Evolutionary conservation across 1,140 invertebrate genomes (phyloP).

Genomic region (Dendroctonus ponderosae): DNA sequence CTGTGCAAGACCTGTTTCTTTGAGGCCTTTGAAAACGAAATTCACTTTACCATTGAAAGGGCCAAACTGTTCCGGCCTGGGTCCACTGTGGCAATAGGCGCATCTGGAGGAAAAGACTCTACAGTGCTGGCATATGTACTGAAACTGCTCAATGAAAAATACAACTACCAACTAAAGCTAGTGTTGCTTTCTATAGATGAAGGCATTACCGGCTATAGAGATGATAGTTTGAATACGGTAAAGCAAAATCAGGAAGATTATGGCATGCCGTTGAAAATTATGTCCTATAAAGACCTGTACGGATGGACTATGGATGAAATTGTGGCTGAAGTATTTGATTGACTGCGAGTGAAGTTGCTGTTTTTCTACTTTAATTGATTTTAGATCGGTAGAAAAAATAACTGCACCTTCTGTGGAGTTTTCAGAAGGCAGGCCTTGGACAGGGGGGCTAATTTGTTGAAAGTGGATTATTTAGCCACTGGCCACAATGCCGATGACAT

Average conservation of each 20-base stretch:
- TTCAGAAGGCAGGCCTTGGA: slow-evolving; percentile 96
- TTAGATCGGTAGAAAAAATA: slow-evolving; percentile 93
- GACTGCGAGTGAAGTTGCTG: slow-evolving; percentile 4
- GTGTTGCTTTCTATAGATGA: slow-evolving; percentile 96
- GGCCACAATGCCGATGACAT: slow-evolving; percentile 99
- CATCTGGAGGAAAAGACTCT: slow-evolving; percentile 98
- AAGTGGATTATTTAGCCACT: slow-evolving; percentile 92
- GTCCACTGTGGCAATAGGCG: slow-evolving; percentile 90
- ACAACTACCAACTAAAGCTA: slow-evolving; percentile 90
- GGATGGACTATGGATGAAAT: slow-evolving; percentile 99
- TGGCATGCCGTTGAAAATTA: slow-evolving; percentile 88
- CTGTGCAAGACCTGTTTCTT: slow-evolving; percentile 96
- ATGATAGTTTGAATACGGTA: slow-evolving; percentile 97
- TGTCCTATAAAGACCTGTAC: slow-evolving; percentile 98
- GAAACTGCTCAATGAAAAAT: slow-evolving; percentile 87
- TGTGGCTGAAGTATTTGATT: slow-evolving; percentile 67
- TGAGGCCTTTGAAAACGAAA: slow-evolving; percentile 91
- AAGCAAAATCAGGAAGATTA: slow-evolving; percentile 94
- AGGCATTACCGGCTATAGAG: slow-evolving; percentile 96
- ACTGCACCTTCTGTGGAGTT: slow-evolving; percentile 99
- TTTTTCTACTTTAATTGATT: slow-evolving; percentile 16
- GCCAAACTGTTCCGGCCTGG: slow-evolving; percentile 83
- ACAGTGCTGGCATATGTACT: slow-evolving; percentile 93
- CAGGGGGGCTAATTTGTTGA: slow-evolving; percentile 82
- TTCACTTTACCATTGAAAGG: slow-evolving; percentile 89